These are phyloP conservation scores for Psix sp. DNA, from an alignment of 1,140 invertebrate genomes.

Conservation along the genomic window DNA sequence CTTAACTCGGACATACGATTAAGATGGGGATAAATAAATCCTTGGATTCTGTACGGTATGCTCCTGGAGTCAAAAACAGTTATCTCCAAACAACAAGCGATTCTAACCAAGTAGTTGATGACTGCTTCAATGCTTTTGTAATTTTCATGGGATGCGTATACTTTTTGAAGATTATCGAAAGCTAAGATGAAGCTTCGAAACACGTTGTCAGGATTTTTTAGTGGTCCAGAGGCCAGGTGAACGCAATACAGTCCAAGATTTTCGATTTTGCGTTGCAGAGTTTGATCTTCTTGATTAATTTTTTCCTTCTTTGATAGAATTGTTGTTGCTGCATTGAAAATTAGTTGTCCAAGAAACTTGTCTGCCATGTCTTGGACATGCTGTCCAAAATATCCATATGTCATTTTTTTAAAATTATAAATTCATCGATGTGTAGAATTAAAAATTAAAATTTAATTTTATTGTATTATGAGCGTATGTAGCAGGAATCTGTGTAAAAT, in stretches of 20 bases:
- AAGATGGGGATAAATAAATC: constrained; percentile 4
- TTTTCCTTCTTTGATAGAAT: background rate
- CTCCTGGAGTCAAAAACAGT: background rate
- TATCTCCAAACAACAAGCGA: background rate
- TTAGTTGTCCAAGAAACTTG: background rate
- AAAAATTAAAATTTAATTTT: no score
- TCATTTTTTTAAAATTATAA: no score
- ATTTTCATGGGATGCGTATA: background rate
- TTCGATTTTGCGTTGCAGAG: background rate
- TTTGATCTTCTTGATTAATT: background rate
- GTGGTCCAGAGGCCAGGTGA: no score
- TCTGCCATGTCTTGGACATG: background rate
- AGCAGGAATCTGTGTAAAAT: no score
- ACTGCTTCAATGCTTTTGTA: background rate
- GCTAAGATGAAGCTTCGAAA: background rate
- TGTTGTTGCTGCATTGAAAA: background rate
- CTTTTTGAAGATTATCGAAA: background rate
- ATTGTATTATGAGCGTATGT: no score
- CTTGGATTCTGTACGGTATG: background rate
- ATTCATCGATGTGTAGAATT: no score
- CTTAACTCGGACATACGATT: background rate
- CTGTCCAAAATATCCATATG: background rate
- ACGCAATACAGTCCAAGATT: background rate
- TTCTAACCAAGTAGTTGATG: background rate
- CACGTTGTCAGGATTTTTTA: background rate